Evolutionary conservation across 2,888 invertebrate genomes (phyloP), one percentile per base, ranked within the genome.

Genomic region (Ephialtes manifestator): DNA sequence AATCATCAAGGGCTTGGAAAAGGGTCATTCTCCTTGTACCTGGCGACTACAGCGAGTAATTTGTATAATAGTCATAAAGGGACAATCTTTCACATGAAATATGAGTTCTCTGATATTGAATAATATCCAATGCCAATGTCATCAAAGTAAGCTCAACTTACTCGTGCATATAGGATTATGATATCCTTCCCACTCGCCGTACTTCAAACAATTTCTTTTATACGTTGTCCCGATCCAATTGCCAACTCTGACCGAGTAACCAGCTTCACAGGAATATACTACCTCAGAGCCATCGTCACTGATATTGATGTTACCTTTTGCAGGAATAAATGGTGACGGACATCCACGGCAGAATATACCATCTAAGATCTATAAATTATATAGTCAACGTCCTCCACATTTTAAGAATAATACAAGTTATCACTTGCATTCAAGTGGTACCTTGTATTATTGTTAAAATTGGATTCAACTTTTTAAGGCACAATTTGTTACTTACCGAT

Each of bases 311-410:
- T 90, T 89, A 1, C 95, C 95, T 87, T 95, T 94, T 20, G 92
- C 91, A 0, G 95, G 91, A 0, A 92, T 88, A 28, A 92, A 90
- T 0, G 95, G 95, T 24, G 90, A 87, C 0, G 93, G 89, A 87
- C 96, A 96, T 31, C 94, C 93, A 71, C 92, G 92, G 90, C 96
- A 97, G 92, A 97, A 96, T 4, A 95, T 93, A 15, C 96, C 95
- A 15, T 94, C 93, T 71, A 94, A 87, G 10, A 94, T 85, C 93
- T 94, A 48, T 10, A 18, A 18, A 7, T 5, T n/a, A 39, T 63
- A 8, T 15, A 60, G 2, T 15, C 15, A 79, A 43, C 35, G 35
- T 35, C 0, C 7, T 35, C 35, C 35, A 35, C 10, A 39, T 39
- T 10, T 10, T 10, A 10, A 39, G 10, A 39, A 39, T 39, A 1